A percentile compares a stretch with the other conserved stretches of the same genome.
These are phyloP conservation scores for Deladenus siricidicola DNA, from an alignment of 2,888 invertebrate species.

Conservation along the genomic window DNA sequence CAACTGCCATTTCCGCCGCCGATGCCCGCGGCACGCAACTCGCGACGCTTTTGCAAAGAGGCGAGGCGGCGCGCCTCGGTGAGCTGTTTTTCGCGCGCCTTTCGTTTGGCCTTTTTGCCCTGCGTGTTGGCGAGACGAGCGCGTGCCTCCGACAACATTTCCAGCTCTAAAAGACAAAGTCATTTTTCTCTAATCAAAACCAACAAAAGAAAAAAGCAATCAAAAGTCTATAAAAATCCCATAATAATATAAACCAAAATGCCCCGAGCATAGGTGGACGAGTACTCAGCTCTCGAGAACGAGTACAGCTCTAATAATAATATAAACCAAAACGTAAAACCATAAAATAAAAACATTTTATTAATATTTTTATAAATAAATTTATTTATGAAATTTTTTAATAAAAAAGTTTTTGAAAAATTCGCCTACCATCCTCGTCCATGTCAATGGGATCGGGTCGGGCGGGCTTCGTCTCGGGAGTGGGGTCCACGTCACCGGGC, in stretches of 20 bases:
- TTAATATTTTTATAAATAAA: too few relatives aligned
- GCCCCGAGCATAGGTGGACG: not conserved
- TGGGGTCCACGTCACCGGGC: conserved; percentile 98
- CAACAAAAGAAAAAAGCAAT: too few relatives aligned
- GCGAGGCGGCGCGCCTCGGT: conserved; percentile 93
- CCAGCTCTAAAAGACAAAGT: conserved; percentile 67
- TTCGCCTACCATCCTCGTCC: conserved; percentile 99
- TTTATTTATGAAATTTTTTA: too few relatives aligned
- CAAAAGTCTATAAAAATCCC: too few relatives aligned
- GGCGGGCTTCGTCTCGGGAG: conserved; percentile 98
- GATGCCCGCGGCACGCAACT: conserved; percentile 92
- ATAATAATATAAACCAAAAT: too few relatives aligned
- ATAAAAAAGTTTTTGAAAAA: too few relatives aligned
- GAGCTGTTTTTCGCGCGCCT: conserved; percentile 90
- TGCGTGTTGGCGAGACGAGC: conserved; percentile 97
- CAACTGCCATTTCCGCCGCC: conserved; percentile 45
- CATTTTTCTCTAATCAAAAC: too few relatives aligned
- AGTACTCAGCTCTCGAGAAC: too few relatives aligned
- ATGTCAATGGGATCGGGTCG: conserved; percentile 98
- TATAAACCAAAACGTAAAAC: not conserved
- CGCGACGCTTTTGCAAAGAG: conserved; percentile 90
- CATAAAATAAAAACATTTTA: conserved; percentile 31
- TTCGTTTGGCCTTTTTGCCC: conserved; percentile 65
- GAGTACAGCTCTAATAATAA: too few relatives aligned
- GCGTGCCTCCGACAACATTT: conserved; percentile 97